Conservation (phyloP, 2,888 invertebrate species). For the Kryphioiulus occultus region DNA sequence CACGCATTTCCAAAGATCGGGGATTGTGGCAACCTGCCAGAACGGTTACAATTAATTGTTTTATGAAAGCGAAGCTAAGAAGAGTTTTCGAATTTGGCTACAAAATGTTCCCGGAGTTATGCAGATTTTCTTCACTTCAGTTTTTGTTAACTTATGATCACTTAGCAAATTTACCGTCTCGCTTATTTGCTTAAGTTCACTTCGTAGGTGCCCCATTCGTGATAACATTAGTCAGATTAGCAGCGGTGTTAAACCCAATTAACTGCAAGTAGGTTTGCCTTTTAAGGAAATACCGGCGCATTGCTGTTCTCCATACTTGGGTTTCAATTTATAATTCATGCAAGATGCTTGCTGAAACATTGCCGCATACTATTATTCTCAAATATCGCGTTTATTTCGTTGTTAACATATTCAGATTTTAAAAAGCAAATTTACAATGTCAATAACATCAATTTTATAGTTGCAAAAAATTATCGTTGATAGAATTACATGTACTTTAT, state of each 20-base stretch:
- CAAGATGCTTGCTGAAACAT: no score
- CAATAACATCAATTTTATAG: no score
- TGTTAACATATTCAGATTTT: no score
- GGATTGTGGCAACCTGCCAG: neutral
- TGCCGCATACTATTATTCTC: no score
- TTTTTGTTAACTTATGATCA: constrained; percentile 1
- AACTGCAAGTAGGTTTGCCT: neutral
- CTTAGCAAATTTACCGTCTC: neutral
- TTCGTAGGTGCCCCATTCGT: neutral
- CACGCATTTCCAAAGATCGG: neutral
- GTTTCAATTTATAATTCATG: no score
- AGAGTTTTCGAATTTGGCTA: neutral
- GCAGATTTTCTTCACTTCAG: constrained; percentile 18
- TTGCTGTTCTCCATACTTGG: no score
- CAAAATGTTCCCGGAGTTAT: neutral
- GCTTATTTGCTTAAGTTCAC: neutral
- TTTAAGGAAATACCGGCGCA: neutral
- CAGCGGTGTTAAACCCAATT: neutral
- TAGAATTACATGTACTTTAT: no score
- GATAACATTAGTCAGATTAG: neutral
- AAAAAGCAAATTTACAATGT: no score
- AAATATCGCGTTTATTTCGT: no score
- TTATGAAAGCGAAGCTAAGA: neutral
- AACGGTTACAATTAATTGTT: no score
- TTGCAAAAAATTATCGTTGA: no score